Evolutionary conservation across 2,888 invertebrate genomes (phyloP), one percentile per base, ranked within the genome.

Genomic region (Cacoxenus indagator): DNA sequence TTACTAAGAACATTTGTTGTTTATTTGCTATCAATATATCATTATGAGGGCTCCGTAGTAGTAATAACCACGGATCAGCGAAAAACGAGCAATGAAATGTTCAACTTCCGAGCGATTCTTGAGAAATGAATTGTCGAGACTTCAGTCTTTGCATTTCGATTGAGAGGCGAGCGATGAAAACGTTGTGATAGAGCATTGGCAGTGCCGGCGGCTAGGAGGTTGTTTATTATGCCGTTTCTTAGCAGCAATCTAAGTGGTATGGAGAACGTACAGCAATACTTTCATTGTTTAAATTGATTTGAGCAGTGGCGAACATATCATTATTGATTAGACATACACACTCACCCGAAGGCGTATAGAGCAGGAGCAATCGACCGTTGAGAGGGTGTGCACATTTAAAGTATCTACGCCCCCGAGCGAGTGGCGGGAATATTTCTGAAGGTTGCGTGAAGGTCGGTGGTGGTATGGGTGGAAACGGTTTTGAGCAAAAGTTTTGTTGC

Each of bases 401-500:
- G 8, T 22, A 6, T 22, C 6, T 22, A 51, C 9, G 2, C 11
- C 51, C 22, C 51, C 6, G 22, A 51, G 2, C 6, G 8, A 5
- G 22, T 22, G 51, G 11, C 19, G 22, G 5, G 17, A 22, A 22
- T 8, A 11, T 37, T 51, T 51, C 66, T 86, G 86, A 86, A 87
- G 87, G 86, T 87, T 86, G 85, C 78, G 68, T 87, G 87, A 87
- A 87, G 87, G 87, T 87, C 87, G 85, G 79, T 76, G 78, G 75
- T 77, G 75, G 75, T 5, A 67, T 46, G 67, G 67, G 51, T 17
- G 62, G 54, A 17, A 55, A 55, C 14, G 55, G 22, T 27, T 19
- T 17, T 64, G 51, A 54, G 72, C 54, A 65, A 70, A 68, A 57
- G 31, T 37, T 37, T 37, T 37, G 37, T 14, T 8, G 9, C 37